Evolutionary conservation across 2,888 invertebrate genomes (phyloP), one percentile per base, ranked within the genome.

Genomic region (Hanleya hanleyi): DNA sequence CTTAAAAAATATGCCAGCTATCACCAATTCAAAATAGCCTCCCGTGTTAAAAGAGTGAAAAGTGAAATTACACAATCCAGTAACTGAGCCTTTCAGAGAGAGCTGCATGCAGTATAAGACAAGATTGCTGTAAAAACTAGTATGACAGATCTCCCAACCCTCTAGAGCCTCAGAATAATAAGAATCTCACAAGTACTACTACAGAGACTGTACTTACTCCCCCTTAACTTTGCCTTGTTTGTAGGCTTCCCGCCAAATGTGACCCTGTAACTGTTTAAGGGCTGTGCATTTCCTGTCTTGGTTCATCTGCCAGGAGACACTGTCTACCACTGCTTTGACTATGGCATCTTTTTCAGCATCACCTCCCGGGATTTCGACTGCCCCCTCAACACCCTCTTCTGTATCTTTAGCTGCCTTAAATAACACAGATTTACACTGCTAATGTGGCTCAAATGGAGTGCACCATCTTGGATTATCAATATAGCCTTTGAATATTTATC

Each of bases 241-340:
- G 88, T 96, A 98, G 3, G 96, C 98, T 81, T 94, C 93, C 84
- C 94, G 93, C 95, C 96, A 97, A 84, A 98, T 94, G 77, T 96
- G 93, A 0, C 97, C 97, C 90, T 98, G 98, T n/a, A 98, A 92
- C 67, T 93, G 93, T 90, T 98, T 98, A 76, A 98, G 92, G 5
- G 95, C 94, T 5, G 93, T 93, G 41, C 94, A 93, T 90, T 97
- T 96, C 74, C 95, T 93, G 90, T 97, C 95, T 35, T 92, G 91
- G 64, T 95, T 94, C 93, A 97, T 97, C 90, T 95, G 95, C 93
- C 95, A 94, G 80, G 94, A 92, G 18, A 97, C 93, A 90, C 94
- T 95, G 75, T 93, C 93, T 18, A 94, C 91, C 36, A 96, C 91
- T 62, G 93, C 93, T 76, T 94, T 93, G 73, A 94, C 93, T 77